These are phyloP conservation scores for Bolborhynchus lineola DNA, from an alignment of 2,113 vertebrate species.

Conservation along the genomic window DNA sequence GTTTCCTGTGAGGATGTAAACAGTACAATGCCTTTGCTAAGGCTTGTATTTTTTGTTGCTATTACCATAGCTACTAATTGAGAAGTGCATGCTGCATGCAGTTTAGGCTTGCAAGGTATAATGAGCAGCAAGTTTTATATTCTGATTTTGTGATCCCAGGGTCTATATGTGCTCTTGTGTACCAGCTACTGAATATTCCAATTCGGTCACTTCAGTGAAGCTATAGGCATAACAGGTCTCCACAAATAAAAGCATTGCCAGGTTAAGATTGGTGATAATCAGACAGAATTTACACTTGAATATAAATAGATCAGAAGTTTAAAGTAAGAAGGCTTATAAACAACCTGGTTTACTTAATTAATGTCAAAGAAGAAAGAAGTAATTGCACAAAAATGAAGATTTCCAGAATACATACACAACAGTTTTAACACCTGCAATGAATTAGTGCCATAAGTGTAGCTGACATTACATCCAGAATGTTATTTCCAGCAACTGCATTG, in stretches of 20 bases:
- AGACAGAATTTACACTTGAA: not conserved
- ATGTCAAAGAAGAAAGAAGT: not conserved
- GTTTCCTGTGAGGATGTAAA: not conserved
- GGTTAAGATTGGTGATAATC: not conserved
- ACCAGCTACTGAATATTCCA: not conserved
- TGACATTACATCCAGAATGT: not conserved
- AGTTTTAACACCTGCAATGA: not conserved
- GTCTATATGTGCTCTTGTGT: fast-evolving
- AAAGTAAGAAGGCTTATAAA: not conserved
- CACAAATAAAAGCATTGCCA: not conserved
- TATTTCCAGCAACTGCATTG: not conserved
- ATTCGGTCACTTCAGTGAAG: not conserved
- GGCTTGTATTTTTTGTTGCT: not conserved
- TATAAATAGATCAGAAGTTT: not conserved
- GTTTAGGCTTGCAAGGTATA: not conserved
- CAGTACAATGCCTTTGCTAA: not conserved
- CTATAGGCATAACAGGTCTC: not conserved
- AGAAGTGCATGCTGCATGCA: not conserved
- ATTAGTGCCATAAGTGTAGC: not conserved
- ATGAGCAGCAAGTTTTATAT: not conserved
- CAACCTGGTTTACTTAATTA: not conserved
- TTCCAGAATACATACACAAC: not conserved
- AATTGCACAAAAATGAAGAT: not conserved
- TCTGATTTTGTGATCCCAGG: not conserved
- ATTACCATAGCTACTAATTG: not conserved